phyloP scores from a whole-genome alignment of 2,888 invertebrate genomes.

The Rhamnusium bicolor region DNA sequence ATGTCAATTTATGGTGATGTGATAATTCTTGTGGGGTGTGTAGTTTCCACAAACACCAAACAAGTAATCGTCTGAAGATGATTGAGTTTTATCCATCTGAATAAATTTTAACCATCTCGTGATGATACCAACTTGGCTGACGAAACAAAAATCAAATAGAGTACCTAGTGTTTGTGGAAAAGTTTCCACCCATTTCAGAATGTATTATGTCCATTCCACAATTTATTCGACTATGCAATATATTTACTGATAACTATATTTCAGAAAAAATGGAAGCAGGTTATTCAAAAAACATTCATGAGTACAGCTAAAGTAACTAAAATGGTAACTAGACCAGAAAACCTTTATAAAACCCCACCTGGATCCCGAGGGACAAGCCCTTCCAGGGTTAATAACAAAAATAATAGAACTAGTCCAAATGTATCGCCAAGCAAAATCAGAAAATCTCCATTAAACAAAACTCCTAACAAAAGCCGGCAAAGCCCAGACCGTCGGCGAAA shows the following conservation, averaged over 20 bases:
- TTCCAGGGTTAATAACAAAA: constrained; percentile 46
- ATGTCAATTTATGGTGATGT: too few relatives aligned
- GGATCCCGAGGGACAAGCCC: constrained; percentile 64
- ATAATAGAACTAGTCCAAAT: constrained; percentile 31
- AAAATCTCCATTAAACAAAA: constrained; percentile 44
- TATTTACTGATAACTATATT: background rate
- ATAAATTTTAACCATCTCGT: too few relatives aligned
- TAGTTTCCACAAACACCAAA: too few relatives aligned
- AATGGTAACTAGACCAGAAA: constrained; percentile 63
- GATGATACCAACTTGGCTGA: too few relatives aligned
- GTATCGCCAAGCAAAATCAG: constrained; percentile 34
- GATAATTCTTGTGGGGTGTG: too few relatives aligned
- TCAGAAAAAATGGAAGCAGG: constrained; percentile 28
- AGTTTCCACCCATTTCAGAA: too few relatives aligned
- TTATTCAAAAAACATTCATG: constrained; percentile 33
- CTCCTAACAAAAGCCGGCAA: constrained; percentile 34
- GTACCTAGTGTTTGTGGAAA: too few relatives aligned
- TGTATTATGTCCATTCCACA: too few relatives aligned
- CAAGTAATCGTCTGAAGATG: too few relatives aligned
- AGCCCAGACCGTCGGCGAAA: constrained; percentile 49
- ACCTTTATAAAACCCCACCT: constrained; percentile 60
- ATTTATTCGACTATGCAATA: too few relatives aligned
- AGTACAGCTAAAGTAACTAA: constrained; percentile 23
- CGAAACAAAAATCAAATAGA: too few relatives aligned
- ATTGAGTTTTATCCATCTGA: too few relatives aligned